Evolutionary conservation across 2,113 vertebrate species (phyloP).

Genomic region (Athene noctua): DNA sequence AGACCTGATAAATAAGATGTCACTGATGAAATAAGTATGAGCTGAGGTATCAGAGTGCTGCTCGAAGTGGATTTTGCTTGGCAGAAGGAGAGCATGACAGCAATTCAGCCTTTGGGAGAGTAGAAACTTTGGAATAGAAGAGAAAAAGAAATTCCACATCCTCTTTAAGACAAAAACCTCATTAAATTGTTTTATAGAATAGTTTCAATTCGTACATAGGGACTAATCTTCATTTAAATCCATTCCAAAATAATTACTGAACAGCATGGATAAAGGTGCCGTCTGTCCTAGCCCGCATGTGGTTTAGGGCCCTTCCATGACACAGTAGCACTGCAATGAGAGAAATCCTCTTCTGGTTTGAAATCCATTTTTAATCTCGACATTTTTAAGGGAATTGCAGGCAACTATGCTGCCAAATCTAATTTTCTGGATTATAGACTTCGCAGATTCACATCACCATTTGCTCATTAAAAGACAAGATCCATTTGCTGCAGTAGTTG

Average conservation of each 20-base stretch:
- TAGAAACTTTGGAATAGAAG: not conserved
- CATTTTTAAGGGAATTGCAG: not conserved
- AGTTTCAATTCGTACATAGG: not conserved
- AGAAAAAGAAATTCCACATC: not conserved
- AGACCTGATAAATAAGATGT: slow-evolving; percentile 32
- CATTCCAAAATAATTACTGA: not conserved
- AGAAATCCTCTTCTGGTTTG: not conserved
- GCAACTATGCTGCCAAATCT: not conserved
- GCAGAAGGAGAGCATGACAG: not conserved
- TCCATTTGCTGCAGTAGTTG: not conserved
- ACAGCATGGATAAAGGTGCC: not conserved
- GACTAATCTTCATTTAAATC: not conserved
- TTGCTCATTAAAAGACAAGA: not conserved
- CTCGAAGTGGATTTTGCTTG: not conserved
- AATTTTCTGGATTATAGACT: not conserved
- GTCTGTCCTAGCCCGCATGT: not conserved
- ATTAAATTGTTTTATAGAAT: not conserved
- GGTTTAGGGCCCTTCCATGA: not conserved
- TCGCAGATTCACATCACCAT: not conserved
- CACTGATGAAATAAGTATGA: not conserved
- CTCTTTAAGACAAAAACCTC: not conserved
- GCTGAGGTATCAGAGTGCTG: not conserved
- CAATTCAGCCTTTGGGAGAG: not conserved
- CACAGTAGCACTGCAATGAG: not conserved
- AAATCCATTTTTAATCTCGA: not conserved